These are phyloP conservation scores for Thinocorus orbignyianus DNA, from an alignment of 2,113 vertebrate genomes.

Conservation along the genomic window DNA sequence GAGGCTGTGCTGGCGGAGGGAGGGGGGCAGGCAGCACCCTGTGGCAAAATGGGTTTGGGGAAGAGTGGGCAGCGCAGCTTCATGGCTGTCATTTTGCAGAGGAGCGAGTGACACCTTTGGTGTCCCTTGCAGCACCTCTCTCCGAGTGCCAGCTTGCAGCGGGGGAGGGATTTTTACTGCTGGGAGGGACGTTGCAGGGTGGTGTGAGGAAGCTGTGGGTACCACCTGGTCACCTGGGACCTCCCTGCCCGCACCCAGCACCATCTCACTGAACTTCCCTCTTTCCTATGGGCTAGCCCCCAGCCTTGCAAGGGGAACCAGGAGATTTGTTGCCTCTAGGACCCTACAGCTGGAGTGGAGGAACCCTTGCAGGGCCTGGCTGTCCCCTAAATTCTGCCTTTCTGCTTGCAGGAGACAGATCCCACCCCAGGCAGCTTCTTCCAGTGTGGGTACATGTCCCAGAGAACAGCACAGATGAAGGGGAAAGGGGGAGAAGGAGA, in stretches of 20 bases:
- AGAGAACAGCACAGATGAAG: accelerated
- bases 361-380: not conserved
- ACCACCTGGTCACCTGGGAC: not conserved
- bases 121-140: not conserved
- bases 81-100: not conserved
- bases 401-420: not conserved
- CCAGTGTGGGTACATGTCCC: not conserved
- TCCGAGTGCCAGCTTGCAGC: not conserved
- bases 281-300: not conserved
- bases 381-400: not conserved
- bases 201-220: not conserved
- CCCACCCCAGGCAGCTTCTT: not conserved
- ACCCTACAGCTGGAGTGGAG: not conserved
- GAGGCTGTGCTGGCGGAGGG: not conserved
- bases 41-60: not conserved
- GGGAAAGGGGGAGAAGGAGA: not conserved
- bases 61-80: not conserved
- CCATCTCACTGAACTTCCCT: not conserved
- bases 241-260: not conserved
- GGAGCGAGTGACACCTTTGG: accelerated
- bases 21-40: not conserved
- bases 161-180: not conserved
- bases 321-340: not conserved
- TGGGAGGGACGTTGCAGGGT: not conserved
- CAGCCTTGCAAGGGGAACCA: not conserved